phyloP scores from a whole-genome alignment of 2,888 invertebrate genomes.

The Morpho achilles region DNA sequence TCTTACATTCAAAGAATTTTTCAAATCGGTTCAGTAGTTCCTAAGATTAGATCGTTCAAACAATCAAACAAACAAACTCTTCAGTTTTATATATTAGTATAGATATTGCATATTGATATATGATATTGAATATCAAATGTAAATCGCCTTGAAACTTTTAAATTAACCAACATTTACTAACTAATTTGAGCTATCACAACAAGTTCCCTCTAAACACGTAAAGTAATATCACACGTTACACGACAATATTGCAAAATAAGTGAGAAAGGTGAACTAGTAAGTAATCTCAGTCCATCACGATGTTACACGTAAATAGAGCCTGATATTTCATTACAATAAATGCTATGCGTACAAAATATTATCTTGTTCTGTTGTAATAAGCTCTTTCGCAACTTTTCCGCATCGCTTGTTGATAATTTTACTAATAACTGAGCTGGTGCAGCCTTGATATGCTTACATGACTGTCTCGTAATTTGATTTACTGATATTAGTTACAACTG shows the following conservation, averaged over 20 bases:
- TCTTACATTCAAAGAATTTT: too few species aligned
- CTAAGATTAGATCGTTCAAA: too few species aligned
- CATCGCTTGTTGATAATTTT: conserved; percentile 14
- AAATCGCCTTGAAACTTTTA: too few species aligned
- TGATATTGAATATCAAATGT: too few species aligned
- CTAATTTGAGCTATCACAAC: too few species aligned
- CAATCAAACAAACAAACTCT: too few species aligned
- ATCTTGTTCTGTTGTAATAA: conserved; percentile 17
- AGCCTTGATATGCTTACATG: conserved; percentile 4
- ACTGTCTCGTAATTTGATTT: conserved; percentile 8
- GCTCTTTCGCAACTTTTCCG: conserved; percentile 14
- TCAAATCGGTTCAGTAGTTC: too few species aligned
- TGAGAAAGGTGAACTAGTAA: conserved; percentile 61
- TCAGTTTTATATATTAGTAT: too few species aligned
- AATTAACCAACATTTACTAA: too few species aligned
- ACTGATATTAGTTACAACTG: background rate
- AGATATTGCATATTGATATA: too few species aligned
- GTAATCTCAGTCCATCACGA: conserved; percentile 51
- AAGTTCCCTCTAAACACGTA: too few species aligned
- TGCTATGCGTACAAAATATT: conserved; percentile 27
- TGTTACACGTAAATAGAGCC: conserved; percentile 58
- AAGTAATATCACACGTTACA: conserved; percentile 8
- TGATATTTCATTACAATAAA: conserved; percentile 49
- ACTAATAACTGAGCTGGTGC: conserved; percentile 7
- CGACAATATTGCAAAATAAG: conserved; percentile 20